Base-by-base conservation (phyloP, 2,888 invertebrate genomes). In the Synergus gifuensis region DNA sequence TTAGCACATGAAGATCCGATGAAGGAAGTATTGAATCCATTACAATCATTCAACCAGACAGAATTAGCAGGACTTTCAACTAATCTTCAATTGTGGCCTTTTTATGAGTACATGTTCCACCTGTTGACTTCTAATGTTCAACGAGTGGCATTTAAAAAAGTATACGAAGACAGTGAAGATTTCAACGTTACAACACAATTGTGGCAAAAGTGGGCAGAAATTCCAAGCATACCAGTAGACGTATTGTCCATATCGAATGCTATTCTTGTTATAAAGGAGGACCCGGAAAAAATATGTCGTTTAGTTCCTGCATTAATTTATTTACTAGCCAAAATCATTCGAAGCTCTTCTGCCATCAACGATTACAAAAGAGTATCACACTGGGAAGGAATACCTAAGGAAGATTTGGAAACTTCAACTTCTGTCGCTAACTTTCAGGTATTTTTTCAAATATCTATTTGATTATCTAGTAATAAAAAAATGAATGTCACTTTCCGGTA, bases 71-170 rank as follows among this genome's bases (percentile, higher is more conserved):
- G 89, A 2, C 82, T 92, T 36, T 86, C 90, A 12, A 79, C 90
- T 64, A 87, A 92, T 12, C 93, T 87, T 86, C 92, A 94, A 87
- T 87, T 95, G 4, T 90, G 95, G 83, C 96, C 96, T 81, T 88
- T 95, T 63, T 94, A 94, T 83, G 93, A 94, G 16, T 94, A 94
- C 80, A 88, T 94, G 9, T 89, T 94, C 63, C 91, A 93, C 80
- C 91, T 93, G 84, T 87, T 93, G 36, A 84, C 85, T 0, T 82
- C 83, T 49, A 84, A 83, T 77, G 79, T 89, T 44, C 89, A 89
- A 42, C 81, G 84, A 22, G 83, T 82, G 54, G 79, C 88, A 5
- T 86, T 81, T 40, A 81, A 84, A 63, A 69, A 83, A 44, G 64
- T 81, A 12, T n/a, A 28, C 28, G n/a, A 46, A 3, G 28, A 54